Base-by-base conservation (phyloP, 2,113 vertebrate genomes). In the Pyxicephalus adspersus region DNA sequence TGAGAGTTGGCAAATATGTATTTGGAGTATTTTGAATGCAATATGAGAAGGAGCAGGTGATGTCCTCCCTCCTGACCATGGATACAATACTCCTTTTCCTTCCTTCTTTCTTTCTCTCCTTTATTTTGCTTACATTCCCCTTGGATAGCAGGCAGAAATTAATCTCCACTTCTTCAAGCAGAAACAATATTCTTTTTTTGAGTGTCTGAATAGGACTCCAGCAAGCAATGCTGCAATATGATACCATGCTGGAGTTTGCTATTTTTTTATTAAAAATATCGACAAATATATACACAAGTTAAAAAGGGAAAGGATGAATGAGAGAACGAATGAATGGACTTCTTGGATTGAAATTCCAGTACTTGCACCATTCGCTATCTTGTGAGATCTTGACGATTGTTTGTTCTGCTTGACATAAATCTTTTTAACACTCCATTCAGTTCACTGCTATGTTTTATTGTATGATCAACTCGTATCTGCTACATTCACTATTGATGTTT, bases 1-100 rank as follows among this genome's bases (percentile, higher is more conserved):
- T 80, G 95, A 96, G 98, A 98, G 98, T 96, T 96, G 97, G 98
- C 98, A 99, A 99, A 95, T 99, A 99, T 99, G 97, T 96, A 95
- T 89, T 92, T 84, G 85, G 93, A 97, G 90, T 96, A 97, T 95
- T 96, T 91, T 96, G 96, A 96, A 97, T 96, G 95, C 94, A 90
- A 91, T 88, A 94, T 94, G 94, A 94, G 92, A 97, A 94, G 93
- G 93, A 92, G 90, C 92, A 95, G 96, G 93, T 91, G 91, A 89
- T 91, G 91, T 93, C 93, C 91, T 95, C 91, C 90, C 93, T 95
- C 92, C 94, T 95, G 91, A 91, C 89, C 91, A 91, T 94, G 90
- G 90, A 73, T 93, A 89, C 67, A 84, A 95, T 95, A 97, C 92
- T 96, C 92, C 90, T 91, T 65, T 50, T 60, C 61, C 38, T 81